A percentile compares a stretch with the other conserved stretches of the same genome.
Conservation (phyloP, 2,888 invertebrate species). For the Acronicta alni region DNA sequence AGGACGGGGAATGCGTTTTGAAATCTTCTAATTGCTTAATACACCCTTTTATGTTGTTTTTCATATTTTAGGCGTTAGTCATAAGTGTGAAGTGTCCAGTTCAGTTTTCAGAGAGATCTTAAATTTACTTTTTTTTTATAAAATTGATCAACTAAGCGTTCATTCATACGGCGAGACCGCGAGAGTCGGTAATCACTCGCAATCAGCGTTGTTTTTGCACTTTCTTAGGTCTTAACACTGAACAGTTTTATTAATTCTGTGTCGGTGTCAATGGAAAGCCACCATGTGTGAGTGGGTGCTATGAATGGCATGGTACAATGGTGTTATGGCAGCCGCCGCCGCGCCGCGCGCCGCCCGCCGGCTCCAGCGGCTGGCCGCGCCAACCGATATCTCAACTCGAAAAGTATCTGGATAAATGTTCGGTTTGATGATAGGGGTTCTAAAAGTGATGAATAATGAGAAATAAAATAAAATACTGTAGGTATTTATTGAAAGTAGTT, state of each 20-base stretch:
- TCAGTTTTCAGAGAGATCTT: conserved; percentile 24
- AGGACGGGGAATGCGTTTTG: conserved; percentile 48
- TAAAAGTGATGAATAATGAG: conserved; percentile 24
- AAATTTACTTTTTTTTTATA: too few species aligned
- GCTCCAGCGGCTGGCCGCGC: too few species aligned
- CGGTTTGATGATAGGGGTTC: conserved; percentile 29
- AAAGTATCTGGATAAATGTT: conserved; percentile 27
- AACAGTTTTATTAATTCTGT: conserved; percentile 9
- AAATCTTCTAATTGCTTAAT: conserved; percentile 58
- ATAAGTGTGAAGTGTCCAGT: conserved; percentile 31
- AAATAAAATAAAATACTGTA: conserved; percentile 15
- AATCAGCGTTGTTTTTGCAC: conserved; percentile 1
- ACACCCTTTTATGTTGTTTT: conserved; percentile 40
- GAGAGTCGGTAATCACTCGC: background rate
- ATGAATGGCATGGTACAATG: conserved; percentile 59
- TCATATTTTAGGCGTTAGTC: conserved; percentile 48
- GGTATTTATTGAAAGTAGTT: background rate
- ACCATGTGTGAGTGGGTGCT: conserved; percentile 49
- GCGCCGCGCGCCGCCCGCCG: conserved; percentile 13
- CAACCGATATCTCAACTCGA: conserved; percentile 46
- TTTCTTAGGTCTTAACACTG: conserved; percentile 1
- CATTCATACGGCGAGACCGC: too few species aligned
- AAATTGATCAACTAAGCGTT: background rate
- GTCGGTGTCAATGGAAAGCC: conserved; percentile 55
- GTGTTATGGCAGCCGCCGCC: conserved; percentile 53